These are phyloP conservation scores for Ceyx cyanopectus DNA, from an alignment of 2,113 vertebrate species.

Conservation along the genomic window DNA sequence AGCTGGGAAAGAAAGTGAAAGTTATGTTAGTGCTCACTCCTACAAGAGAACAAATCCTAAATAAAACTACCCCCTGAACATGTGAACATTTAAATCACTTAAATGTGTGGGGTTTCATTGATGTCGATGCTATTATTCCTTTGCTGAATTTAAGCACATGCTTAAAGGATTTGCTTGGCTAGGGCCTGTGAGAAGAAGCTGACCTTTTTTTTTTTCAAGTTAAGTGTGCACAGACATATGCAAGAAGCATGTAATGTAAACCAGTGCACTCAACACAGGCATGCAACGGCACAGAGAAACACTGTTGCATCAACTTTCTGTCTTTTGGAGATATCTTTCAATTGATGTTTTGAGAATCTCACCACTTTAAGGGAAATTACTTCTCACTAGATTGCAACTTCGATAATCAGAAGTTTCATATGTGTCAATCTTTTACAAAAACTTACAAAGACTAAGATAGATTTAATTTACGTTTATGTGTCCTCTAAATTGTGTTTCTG, in stretches of 20 bases:
- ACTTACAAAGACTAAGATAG: slow-evolving; percentile 21
- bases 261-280: neutral
- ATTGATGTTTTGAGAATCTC: neutral
- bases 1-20: neutral
- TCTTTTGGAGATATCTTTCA: neutral
- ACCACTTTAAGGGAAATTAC: neutral
- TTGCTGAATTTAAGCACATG: slow-evolving; percentile 13
- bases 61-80: slow-evolving; percentile 1
- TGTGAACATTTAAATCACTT: slow-evolving; percentile 6
- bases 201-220: neutral
- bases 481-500: slow-evolving; percentile 61
- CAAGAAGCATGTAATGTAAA: neutral
- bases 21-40: neutral
- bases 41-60: neutral
- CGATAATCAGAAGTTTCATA: neutral
- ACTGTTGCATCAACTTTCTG: neutral
- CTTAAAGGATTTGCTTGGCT: slow-evolving; percentile 46
- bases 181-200: neutral
- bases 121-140: neutral
- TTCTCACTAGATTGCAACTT: slow-evolving; percentile 35
- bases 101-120: neutral
- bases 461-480: slow-evolving; percentile 17
- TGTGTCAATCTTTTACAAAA: slow-evolving; percentile 16
- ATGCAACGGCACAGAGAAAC: neutral
- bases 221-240: neutral